A percentile compares a stretch with the other conserved stretches of the same genome.
Conservation (phyloP, 2,888 invertebrate genomes). For the Caenorhabditis sp. region DNA sequence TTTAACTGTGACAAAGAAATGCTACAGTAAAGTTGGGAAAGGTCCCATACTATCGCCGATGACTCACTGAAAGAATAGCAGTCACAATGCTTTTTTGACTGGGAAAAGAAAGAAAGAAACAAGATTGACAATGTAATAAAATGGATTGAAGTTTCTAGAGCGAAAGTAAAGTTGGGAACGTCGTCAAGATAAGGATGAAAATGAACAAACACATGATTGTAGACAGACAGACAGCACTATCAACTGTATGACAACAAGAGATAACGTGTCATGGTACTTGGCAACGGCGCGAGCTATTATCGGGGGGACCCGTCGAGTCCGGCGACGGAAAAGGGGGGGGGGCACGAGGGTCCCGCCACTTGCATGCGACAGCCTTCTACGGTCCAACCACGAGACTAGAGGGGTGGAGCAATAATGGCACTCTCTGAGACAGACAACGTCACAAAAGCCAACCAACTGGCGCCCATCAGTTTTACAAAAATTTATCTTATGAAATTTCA, state of each 20-base stretch:
- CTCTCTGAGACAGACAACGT: conserved; percentile 25
- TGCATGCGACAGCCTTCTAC: conserved; percentile 40
- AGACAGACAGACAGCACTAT: background rate
- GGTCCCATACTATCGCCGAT: background rate
- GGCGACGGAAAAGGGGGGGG: background rate
- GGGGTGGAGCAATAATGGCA: conserved; percentile 61
- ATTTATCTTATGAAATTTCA: background rate
- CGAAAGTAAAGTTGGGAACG: background rate
- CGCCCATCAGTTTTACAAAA: background rate
- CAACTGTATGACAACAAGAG: too few relatives aligned
- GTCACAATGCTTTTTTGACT: too few relatives aligned
- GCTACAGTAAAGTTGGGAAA: background rate
- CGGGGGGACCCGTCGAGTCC: too few relatives aligned
- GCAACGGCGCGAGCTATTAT: conserved; percentile 34
- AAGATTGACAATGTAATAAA: too few relatives aligned
- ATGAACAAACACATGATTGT: conserved; percentile 15
- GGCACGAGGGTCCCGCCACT: conserved; percentile 35
- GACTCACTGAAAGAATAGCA: background rate
- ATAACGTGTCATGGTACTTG: conserved; percentile 6
- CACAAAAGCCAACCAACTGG: conserved; percentile 8
- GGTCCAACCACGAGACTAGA: conserved; percentile 48
- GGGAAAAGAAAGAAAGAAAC: background rate
- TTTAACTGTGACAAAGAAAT: too few relatives aligned
- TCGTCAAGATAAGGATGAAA: conserved; percentile 23
- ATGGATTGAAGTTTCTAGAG: background rate